Conservation (phyloP, 2,888 invertebrate genomes). For the Onthophagus sagittarius region DNA sequence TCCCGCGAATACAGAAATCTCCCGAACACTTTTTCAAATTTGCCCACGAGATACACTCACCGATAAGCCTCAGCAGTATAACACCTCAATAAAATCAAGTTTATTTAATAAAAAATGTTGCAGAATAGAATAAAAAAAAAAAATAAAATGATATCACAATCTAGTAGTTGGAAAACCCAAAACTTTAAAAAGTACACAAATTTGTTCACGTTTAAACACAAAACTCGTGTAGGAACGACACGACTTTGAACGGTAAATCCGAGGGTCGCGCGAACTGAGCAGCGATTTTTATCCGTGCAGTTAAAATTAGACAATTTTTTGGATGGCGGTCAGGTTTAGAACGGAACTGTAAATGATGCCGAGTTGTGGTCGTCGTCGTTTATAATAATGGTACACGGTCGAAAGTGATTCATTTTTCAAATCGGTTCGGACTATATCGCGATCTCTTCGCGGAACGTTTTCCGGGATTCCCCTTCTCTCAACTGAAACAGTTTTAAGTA, state of each 20-base stretch:
- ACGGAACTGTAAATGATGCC: background rate
- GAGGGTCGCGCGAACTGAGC: background rate
- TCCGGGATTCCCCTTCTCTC: background rate
- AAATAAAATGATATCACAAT: too few species aligned
- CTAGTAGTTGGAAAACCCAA: too few species aligned
- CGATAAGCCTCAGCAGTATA: background rate
- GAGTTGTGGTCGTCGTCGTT: background rate
- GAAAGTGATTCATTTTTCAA: background rate
- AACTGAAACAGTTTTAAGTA: background rate
- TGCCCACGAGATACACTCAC: background rate
- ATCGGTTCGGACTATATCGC: background rate
- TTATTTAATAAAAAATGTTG: too few species aligned
- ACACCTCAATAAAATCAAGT: too few species aligned
- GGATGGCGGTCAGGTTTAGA: background rate
- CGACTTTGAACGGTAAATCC: background rate
- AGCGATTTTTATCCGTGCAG: background rate
- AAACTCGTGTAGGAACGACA: background rate
- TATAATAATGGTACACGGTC: background rate
- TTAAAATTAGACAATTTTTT: background rate
- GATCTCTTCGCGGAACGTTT: background rate
- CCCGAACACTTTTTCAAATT: background rate
- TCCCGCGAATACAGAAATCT: background rate
- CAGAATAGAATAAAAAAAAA: too few species aligned
- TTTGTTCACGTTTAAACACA: background rate
- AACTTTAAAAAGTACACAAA: background rate